Percentiles rank a stretch among this genome's conserved stretches.
Conservation (phyloP, 2,113 vertebrate genomes). For the Monarcha castaneiventris region DNA sequence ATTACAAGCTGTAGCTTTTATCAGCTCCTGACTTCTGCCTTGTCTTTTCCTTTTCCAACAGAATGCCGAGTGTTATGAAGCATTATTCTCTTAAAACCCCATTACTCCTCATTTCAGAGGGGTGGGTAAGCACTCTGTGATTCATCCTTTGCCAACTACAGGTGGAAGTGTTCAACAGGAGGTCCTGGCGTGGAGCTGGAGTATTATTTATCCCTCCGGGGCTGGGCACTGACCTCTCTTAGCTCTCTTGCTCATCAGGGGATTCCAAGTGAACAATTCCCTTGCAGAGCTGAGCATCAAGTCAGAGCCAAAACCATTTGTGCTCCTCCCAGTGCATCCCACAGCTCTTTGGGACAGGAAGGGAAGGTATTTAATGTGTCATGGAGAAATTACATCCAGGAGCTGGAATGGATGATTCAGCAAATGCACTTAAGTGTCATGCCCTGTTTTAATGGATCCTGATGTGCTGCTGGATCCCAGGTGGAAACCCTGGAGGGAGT, state of each 20-base stretch:
- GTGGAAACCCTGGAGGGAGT: background rate
- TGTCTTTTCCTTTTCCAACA: slow-evolving; percentile 5
- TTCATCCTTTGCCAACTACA: background rate
- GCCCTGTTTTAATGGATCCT: background rate
- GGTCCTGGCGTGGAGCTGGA: background rate
- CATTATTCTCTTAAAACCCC: slow-evolving; percentile 17
- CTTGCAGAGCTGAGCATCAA: background rate
- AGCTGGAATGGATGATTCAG: background rate
- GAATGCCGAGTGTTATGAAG: background rate
- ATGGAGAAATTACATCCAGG: background rate
- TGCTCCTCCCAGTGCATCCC: background rate
- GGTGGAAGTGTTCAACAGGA: background rate
- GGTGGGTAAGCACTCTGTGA: background rate
- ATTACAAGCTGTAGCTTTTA: slow-evolving; percentile 44
- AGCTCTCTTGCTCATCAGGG: background rate
- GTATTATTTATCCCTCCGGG: background rate
- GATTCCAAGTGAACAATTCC: background rate
- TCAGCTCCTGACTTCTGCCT: slow-evolving; percentile 20
- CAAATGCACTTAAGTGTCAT: background rate
- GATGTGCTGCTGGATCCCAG: background rate
- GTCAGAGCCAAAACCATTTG: background rate
- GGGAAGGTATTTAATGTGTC: background rate
- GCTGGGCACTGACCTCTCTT: background rate
- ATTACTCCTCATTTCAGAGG: background rate
- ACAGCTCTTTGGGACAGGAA: background rate